These are phyloP conservation scores for Bhutanitis thaidina DNA, from an alignment of 2,888 invertebrate species.

Conservation along the genomic window DNA sequence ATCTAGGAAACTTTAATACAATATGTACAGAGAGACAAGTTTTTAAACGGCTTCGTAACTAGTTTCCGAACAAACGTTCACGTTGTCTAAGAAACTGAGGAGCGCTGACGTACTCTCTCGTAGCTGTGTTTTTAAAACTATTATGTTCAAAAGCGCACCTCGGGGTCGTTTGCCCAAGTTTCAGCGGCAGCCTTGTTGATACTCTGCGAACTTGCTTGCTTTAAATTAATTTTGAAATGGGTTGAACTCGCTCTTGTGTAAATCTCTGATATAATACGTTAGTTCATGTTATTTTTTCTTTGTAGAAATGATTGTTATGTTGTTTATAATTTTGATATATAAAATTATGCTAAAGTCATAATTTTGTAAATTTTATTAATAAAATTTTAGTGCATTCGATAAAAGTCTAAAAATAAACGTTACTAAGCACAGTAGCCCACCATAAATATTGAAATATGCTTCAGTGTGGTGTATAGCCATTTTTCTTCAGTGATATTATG, in stretches of 20 bases:
- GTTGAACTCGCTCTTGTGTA: not conserved
- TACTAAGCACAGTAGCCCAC: too few species aligned
- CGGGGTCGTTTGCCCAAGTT: not conserved
- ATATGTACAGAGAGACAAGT: not conserved
- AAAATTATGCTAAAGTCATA: too few species aligned
- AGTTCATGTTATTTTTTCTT: not conserved
- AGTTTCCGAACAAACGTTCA: conserved; percentile 2
- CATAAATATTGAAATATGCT: too few species aligned
- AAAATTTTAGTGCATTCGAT: too few species aligned
- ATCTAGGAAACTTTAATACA: not conserved
- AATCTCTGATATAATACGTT: not conserved
- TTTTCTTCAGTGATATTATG: too few species aligned
- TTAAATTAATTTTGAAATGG: not conserved
- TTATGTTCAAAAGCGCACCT: not conserved
- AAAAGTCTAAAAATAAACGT: too few species aligned
- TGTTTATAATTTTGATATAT: not conserved
- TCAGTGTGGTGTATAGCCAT: too few species aligned
- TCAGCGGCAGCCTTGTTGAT: not conserved
- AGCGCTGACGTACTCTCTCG: not conserved
- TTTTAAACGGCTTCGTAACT: conserved; percentile 3
- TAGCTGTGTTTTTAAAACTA: conserved; percentile 6
- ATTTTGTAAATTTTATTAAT: too few species aligned
- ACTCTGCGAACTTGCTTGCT: not conserved
- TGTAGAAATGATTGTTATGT: not conserved
- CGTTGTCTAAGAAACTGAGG: not conserved